A percentile compares a stretch with the other conserved stretches of the same genome.
These are phyloP conservation scores for Rousettus leschenaultii DNA, from an alignment of 2,113 vertebrate genomes.

Conservation along the genomic window DNA sequence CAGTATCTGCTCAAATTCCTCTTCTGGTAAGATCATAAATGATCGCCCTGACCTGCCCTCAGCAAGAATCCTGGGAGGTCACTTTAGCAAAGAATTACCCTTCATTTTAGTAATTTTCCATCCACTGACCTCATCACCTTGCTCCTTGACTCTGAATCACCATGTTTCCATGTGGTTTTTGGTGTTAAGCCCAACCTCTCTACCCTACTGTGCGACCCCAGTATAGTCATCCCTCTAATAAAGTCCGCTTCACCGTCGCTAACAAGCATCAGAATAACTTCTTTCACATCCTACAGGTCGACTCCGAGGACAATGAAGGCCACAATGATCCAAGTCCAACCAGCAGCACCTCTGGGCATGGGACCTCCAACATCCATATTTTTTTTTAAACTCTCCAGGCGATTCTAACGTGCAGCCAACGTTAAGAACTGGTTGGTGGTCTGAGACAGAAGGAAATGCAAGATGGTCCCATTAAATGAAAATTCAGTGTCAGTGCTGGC, in stretches of 20 bases:
- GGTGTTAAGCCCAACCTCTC: not conserved
- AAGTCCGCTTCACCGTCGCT: not conserved
- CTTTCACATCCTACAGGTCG: not conserved
- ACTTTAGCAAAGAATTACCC: not conserved
- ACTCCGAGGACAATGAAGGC: not conserved
- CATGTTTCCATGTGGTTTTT: not conserved
- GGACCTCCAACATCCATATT: not conserved
- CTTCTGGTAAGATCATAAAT: not conserved
- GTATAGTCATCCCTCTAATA: rapidly evolving
- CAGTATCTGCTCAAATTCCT: not conserved
- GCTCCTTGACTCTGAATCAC: not conserved
- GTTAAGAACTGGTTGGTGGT: not conserved
- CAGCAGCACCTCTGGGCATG: not conserved
- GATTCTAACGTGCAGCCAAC: not conserved
- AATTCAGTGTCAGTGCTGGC: not conserved
- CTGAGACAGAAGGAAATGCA: not conserved
- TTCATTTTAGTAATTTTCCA: not conserved
- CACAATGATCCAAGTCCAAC: not conserved
- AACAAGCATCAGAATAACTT: not conserved
- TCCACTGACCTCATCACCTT: not conserved
- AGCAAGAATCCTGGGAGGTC: not conserved
- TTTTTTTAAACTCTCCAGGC: not conserved
- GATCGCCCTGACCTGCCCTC: not conserved
- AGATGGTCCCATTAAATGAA: not conserved
- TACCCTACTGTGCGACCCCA: not conserved